These are phyloP conservation scores for Coilia nasus DNA, from an alignment of 2,797 vertebrate genomes.

Conservation along the genomic window DNA sequence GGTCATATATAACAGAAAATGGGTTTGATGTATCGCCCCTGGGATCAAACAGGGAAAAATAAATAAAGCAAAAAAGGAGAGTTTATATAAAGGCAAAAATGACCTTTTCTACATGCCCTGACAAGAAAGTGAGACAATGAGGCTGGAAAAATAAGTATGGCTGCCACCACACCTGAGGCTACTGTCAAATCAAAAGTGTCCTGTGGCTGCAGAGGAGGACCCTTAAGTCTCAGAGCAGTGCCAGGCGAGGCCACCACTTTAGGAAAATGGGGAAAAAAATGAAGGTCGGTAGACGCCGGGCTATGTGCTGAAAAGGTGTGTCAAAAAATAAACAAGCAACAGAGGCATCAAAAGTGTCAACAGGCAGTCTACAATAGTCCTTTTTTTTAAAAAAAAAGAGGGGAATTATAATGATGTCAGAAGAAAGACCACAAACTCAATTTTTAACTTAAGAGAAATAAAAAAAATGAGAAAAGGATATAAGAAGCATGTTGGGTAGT, in stretches of 20 bases:
- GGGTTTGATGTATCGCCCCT: not conserved
- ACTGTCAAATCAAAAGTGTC: constrained; percentile 7
- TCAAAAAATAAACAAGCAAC: constrained; percentile 10
- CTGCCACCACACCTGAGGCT: not conserved
- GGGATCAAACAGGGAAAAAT: not conserved
- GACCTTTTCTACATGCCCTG: constrained; percentile 14
- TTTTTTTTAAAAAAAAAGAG: not conserved
- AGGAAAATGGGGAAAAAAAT: not conserved
- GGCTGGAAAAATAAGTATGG: constrained; percentile 28
- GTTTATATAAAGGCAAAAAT: not conserved
- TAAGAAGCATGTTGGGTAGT: not conserved
- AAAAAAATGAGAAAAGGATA: not conserved
- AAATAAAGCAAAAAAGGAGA: not conserved
- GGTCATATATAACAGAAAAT: not conserved
- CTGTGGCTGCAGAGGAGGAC: not conserved
- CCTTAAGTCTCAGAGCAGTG: not conserved
- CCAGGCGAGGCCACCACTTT: not conserved
- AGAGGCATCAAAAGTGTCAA: not conserved
- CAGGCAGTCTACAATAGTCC: not conserved
- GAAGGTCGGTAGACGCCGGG: not conserved
- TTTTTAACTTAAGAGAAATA: constrained; percentile 15
- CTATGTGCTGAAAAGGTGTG: not conserved
- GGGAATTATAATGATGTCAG: not conserved
- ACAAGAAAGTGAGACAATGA: constrained; percentile 28
- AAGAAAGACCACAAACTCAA: not conserved